Base-by-base conservation (phyloP, 2,888 invertebrate genomes). In the Lingula anatina region DNA sequence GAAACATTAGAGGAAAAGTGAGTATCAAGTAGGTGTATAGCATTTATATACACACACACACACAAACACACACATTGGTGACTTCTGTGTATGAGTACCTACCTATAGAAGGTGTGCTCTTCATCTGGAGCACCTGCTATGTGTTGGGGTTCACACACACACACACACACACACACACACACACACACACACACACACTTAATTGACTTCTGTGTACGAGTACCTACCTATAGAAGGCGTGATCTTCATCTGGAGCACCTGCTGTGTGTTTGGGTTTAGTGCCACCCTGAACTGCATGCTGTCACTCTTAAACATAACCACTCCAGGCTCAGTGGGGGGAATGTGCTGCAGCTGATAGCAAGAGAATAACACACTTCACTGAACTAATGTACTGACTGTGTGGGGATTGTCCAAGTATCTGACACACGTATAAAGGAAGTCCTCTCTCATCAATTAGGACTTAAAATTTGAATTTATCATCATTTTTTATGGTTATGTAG, bases 291-390 rank as follows among this genome's bases (percentile, higher is more conserved):
- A 93, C 71, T 90, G 89, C 55, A 95, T 78, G 45, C 84, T 84
- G 60, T 94, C 93, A 26, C 89, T 89, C 70, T 92, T 90, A 79
- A 95, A 95, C 64, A 89, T 85, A 40, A 92, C 87, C 38, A 92
- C 89, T 12, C 89, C 90, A 0, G 89, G 89, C 70, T 94, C 93
- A 44, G 84, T 86, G 20, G 85, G 86, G 44, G 83, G 83, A 50
- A 91, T 83, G 47, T 84, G 81, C 1, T 85, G 86, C 49, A 89
- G 68, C 87, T 88, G 75, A 12, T 60, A 66, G 50, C 48, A 47
- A 51, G 50, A 47, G 48, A 40, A 43, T 51, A 55, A 12, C n/a
- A n/a, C n/a, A n/a, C n/a, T n/a, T n/a, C n/a, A n/a, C n/a, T n/a
- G n/a, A n/a, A n/a, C 20, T 35, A 3, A 44, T 35, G 7, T 12